A percentile compares a stretch with the other conserved stretches of the same genome.
Conservation (phyloP, 2,797 vertebrate species). For the Molossus molossus region DNA sequence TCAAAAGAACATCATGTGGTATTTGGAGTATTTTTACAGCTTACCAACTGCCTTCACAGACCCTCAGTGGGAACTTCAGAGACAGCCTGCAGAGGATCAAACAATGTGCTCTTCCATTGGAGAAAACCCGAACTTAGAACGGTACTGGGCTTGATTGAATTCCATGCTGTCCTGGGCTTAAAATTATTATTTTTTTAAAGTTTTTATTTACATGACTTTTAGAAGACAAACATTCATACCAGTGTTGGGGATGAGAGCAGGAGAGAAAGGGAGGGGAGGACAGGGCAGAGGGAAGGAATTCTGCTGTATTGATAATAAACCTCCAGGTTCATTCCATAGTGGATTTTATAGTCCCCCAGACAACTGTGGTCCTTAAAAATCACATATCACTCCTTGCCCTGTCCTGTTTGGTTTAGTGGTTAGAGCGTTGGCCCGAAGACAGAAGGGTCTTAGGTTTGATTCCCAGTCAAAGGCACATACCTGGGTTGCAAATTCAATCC, state of each 20-base stretch:
- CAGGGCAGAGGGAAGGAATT: no score
- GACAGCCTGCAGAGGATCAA: background rate
- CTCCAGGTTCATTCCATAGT: background rate
- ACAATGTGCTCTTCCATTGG: background rate
- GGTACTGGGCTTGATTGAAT: background rate
- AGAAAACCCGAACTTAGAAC: background rate
- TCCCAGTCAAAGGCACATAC: no score
- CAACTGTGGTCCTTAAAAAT: background rate
- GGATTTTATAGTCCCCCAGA: background rate
- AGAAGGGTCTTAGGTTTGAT: no score
- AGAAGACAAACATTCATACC: no score
- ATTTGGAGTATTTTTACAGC: background rate
- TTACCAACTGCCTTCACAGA: background rate
- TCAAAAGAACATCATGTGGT: background rate
- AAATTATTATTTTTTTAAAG: no score
- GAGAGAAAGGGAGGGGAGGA: background rate
- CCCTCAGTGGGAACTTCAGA: background rate
- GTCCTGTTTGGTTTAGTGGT: no score
- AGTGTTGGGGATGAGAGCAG: background rate
- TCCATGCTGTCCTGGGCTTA: background rate
- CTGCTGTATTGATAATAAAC: background rate
- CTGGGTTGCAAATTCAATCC: background rate
- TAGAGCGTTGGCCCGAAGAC: no score
- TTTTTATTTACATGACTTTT: no score
- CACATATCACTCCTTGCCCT: slow-evolving; percentile 93